Base-by-base conservation (phyloP, 2,888 invertebrate genomes). In the Ophion ellenae region DNA sequence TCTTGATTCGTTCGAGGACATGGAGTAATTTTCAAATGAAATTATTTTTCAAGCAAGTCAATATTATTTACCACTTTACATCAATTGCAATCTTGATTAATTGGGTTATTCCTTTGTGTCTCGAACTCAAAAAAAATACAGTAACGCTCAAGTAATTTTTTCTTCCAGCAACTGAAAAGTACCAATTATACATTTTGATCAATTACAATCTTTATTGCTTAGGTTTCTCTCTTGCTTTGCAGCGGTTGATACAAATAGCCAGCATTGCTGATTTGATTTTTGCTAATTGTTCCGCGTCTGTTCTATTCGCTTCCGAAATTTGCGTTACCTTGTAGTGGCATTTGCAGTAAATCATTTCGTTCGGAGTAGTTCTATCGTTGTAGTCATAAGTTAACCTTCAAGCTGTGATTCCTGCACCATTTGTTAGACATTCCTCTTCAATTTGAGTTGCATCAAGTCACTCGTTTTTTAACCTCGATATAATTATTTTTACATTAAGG, bases 261-360 rank as follows among this genome's bases (percentile, higher is more conserved):
- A 53, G 53, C 17, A 53, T 17, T 53, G 17, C 14, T 17, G 14
- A 53, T 17, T 14, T 17, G 11, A 53, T 17, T 14, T 53, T 53
- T 17, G 14, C 17, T 17, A 53, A 53, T 53, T 14, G 14, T 53
- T 40, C 40, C 9, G 53, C 14, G 17, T 53, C 53, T 53, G 5
- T 4, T 14, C 11, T 53, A 3, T 53, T 53, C 53, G 5, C 53
- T 53, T 53, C 4, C 14, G 53, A 53, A 14, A 53, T 53, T 14
- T 0, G 17, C 14, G 17, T 78, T 89, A 96, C 96, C 94, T 98
- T 98, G 93, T 96, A 97, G 93, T 99, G 99, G 95, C 99, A 99
- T 95, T 99, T 99, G 87, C 97, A 98, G 95, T 97, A 99, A 89
- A 97, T 95, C 2, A 96, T 94, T 70, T 97, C 96, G 0, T 97